These are phyloP conservation scores for Penaeus indicus DNA, from an alignment of 1,140 invertebrate genomes.

Conservation along the genomic window DNA sequence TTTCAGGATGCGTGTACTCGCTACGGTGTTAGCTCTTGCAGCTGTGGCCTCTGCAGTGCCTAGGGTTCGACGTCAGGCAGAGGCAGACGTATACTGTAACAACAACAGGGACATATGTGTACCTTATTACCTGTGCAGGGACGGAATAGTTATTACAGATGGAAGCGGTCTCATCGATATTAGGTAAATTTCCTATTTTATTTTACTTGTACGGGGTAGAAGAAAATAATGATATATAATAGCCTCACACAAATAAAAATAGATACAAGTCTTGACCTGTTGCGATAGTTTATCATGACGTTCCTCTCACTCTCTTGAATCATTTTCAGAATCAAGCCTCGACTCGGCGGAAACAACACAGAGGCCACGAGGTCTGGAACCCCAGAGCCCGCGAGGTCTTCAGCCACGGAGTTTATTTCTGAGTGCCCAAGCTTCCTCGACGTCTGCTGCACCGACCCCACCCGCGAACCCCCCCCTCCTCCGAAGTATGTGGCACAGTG, in stretches of 20 bases:
- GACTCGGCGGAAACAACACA: constrained; percentile 69
- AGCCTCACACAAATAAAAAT: not conserved
- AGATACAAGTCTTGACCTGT: not conserved
- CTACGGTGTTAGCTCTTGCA: too few species aligned
- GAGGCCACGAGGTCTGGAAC: constrained; percentile 83
- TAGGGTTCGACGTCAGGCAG: too few species aligned
- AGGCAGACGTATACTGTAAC: not conserved
- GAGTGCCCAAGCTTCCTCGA: constrained; percentile 67
- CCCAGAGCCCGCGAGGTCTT: constrained; percentile 79
- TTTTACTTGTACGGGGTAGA: not conserved
- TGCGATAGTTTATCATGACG: too few species aligned
- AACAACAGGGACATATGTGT: constrained; percentile 68
- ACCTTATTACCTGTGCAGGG: constrained; percentile 79
- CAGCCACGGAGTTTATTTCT: constrained; percentile 77
- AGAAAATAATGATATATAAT: not conserved
- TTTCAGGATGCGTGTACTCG: too few species aligned
- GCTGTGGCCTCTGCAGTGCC: too few species aligned
- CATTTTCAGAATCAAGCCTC: constrained; percentile 14
- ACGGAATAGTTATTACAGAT: constrained; percentile 78
- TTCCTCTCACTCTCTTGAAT: too few species aligned
- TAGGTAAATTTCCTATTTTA: constrained; percentile 70
- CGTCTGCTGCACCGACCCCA: constrained; percentile 69
- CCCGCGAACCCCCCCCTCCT: constrained; percentile 40
- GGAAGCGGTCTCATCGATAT: constrained; percentile 84
- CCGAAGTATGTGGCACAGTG: constrained; percentile 73